Conservation (phyloP, 1,140 invertebrate genomes). For the Pogonomyrmex californicus region DNA sequence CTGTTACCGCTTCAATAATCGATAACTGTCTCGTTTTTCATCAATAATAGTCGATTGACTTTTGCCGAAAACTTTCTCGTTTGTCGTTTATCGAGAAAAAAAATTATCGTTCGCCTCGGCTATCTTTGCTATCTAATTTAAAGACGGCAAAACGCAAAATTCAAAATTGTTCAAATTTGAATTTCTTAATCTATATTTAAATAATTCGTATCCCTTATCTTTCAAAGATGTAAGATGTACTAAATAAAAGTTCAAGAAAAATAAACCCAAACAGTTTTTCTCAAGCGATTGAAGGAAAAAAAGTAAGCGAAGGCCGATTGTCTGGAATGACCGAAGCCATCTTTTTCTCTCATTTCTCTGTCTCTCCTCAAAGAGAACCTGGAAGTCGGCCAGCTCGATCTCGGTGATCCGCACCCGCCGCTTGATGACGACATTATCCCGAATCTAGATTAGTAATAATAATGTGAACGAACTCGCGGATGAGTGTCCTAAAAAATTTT, state of each 20-base stretch:
- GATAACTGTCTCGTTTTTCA: not conserved
- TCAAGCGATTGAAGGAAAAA: not conserved
- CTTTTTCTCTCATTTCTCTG: not conserved
- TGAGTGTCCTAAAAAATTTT: slow-evolving; percentile 18
- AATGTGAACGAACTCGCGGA: slow-evolving; percentile 37
- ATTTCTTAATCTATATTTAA: not conserved
- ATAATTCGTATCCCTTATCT: not conserved
- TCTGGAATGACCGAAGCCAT: not conserved
- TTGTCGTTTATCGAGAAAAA: not conserved
- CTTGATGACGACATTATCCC: slow-evolving; percentile 30
- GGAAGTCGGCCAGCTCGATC: slow-evolving; percentile 39
- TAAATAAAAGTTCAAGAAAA: not conserved
- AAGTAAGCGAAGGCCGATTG: not conserved
- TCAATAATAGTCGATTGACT: not conserved
- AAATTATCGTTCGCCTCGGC: not conserved
- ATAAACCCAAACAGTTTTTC: not conserved
- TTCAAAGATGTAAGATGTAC: too few relatives aligned
- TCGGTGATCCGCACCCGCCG: not conserved
- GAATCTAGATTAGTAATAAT: slow-evolving; percentile 51
- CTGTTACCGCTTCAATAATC: slow-evolving; percentile 1
- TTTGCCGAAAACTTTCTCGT: not conserved
- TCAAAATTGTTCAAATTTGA: too few relatives aligned
- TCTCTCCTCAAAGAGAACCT: not conserved
- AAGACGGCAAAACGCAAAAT: not conserved
- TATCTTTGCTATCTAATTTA: not conserved